Base-by-base conservation (phyloP, 2,113 vertebrate genomes). In the Typhlomys cinereus region DNA sequence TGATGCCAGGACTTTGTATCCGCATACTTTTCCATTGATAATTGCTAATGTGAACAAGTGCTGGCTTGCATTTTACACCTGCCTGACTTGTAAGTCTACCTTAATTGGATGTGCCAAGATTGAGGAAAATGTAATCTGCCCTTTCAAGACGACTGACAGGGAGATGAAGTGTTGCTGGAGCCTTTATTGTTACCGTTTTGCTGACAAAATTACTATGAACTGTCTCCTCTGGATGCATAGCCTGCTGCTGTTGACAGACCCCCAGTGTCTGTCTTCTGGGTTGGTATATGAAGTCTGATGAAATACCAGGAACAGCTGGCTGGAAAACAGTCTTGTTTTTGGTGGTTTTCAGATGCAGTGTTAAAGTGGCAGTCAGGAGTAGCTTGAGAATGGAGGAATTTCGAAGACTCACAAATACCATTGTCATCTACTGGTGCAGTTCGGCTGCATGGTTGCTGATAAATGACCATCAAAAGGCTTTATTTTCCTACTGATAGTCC, bases 41-140 rank as follows among this genome's bases (percentile, higher is more conserved):
- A 98, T 97, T 98, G 96, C 96, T 98, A 97, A 98, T 97, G 97
- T 92, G 98, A 98, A 96, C 97, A 97, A 98, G 97, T 92, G 88
- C 96, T 96, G 93, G 96, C 97, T 98, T 98, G 97, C 95, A 98
- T 97, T 98, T 98, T 98, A 97, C 98, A 98, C 98, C 97, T 98
- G 96, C 97, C 96, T 97, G 93, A 96, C 97, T 97, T 97, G 97
- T 98, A 97, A 97, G 96, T 97, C 97, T 97, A 88, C 97, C 95
- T 98, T 98, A 98, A 98, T 98, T 98, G 97, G 97, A 98, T 98
- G 97, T 98, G 97, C 97, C 97, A 97, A 97, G 96, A 97, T 96
- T 96, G 96, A 97, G 94, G 97, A 97, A 98, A 98, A 98, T 97
- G 97, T 97, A 98, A 98, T 98, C 97, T 98, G 94, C 95, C 97